Evolutionary conservation across 2,113 vertebrate species (phyloP).

Genomic region (Toxotes jaculatrix): DNA sequence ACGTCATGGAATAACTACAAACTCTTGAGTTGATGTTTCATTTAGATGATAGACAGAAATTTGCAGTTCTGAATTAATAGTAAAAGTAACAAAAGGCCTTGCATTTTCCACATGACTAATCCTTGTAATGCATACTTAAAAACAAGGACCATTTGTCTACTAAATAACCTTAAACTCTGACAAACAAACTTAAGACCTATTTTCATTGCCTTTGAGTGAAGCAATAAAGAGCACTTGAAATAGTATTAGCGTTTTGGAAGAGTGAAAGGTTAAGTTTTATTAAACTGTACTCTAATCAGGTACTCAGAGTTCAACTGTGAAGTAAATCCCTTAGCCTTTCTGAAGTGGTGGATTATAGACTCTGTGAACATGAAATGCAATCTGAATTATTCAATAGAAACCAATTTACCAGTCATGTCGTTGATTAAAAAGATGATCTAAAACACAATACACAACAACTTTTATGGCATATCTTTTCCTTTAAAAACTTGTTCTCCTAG

Average conservation of each 20-base stretch:
- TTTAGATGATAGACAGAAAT: slow-evolving; percentile 17
- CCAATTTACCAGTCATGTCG: slow-evolving; percentile 16
- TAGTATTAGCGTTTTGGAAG: background rate
- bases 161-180: slow-evolving; percentile 15
- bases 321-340: slow-evolving; percentile 5
- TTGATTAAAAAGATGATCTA: slow-evolving; percentile 24
- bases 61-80: background rate
- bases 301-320: background rate
- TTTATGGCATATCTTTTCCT: slow-evolving; percentile 68
- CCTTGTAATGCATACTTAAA: slow-evolving; percentile 31
- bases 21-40: slow-evolving; percentile 6
- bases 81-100: slow-evolving; percentile 5
- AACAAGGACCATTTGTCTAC: slow-evolving; percentile 13
- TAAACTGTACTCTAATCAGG: background rate
- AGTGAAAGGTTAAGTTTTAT: background rate
- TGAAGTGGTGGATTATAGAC: background rate
- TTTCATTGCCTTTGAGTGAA: slow-evolving; percentile 18
- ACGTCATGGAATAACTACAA: slow-evolving; percentile 8
- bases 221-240: background rate
- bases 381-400: slow-evolving; percentile 6
- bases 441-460: slow-evolving; percentile 28
- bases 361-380: background rate
- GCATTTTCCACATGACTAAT: slow-evolving; percentile 14
- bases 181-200: slow-evolving; percentile 27
- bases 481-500: slow-evolving; percentile 29